phyloP scores from a whole-genome alignment of 2,888 invertebrate genomes.

The Crioceris asparagi region DNA sequence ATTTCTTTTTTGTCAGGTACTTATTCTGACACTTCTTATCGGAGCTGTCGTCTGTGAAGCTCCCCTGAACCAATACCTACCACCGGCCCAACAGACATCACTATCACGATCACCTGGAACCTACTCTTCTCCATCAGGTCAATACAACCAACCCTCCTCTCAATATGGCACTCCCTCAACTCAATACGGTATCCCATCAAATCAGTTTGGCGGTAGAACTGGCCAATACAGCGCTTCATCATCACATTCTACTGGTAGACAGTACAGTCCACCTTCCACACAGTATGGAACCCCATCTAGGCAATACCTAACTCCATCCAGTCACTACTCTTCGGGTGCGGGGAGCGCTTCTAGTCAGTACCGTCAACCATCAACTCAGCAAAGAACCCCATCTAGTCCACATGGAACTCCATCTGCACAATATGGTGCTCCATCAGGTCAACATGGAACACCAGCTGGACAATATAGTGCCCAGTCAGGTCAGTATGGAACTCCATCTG shows the following conservation, averaged over 20 bases:
- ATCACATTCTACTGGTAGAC: conserved; percentile 1
- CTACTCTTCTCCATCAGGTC: too few species aligned
- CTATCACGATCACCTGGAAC: too few species aligned
- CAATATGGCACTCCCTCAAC: conserved; percentile 1
- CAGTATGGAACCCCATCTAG: conserved; percentile 3
- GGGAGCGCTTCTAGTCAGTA: background rate
- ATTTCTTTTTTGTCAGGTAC: too few species aligned
- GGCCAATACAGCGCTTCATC: conserved; percentile 3
- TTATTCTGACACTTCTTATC: too few species aligned
- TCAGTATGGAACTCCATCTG: background rate
- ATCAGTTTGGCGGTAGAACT: background rate
- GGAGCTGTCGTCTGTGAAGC: too few species aligned
- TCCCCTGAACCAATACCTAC: too few species aligned
- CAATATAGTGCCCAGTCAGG: background rate
- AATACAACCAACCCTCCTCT: background rate
- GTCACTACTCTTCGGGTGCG: background rate
- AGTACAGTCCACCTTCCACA: background rate
- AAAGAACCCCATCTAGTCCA: too few species aligned
- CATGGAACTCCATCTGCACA: too few species aligned
- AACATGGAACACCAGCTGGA: conserved; percentile 1
- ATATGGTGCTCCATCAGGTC: background rate
- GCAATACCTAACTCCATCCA: background rate
- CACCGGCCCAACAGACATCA: too few species aligned
- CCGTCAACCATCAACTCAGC: background rate
- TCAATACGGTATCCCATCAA: background rate